Evolutionary conservation across 2,113 vertebrate species (phyloP), one percentile per base, ranked within the genome.

Genomic region (Tetrao urogallus): DNA sequence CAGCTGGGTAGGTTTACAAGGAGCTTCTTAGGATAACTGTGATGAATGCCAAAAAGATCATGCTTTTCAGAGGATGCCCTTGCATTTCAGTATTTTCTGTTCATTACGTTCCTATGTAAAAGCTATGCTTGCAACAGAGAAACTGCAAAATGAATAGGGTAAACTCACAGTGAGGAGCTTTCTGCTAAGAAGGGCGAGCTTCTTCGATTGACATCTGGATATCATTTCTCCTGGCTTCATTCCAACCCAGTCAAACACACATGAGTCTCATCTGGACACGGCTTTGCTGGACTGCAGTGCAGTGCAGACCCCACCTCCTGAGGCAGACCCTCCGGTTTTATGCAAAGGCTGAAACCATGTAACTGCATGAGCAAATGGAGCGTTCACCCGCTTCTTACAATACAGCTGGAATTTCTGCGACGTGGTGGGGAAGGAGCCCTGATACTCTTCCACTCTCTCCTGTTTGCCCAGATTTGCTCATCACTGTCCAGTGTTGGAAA

Each of bases 211-310:
- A n/a, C 8, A 1, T 91, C 2, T 42, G 40, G 61, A 0, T 4
- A 86, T 84, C 17, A 34, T 82, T 88, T 83, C 28, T 43, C 36
- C 47, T 82, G 79, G 88, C 92, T 84, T 82, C 75, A 40, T 71
- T 92, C 93, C 76, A 81, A 5, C 24, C 4, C 18, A 64, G 91
- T 25, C 85, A 78, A 82, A 67, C 8, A 0, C 77, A 91, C 70
- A 67, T 1, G 0, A 64, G 27, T 24, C 65, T 43, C 75, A 78
- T 64, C 57, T 76, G 25, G n/a, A 40, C 45, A 66, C 71, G 48
- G 75, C 47, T 92, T 48, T 58, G 57, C 45, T 2, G 1, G 14
- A 77, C 54, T n/a, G 28, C 0, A 0, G 52, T 2, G 3, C 52
- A 54, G 27, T 54, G 38, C 69, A 82, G 57, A 47, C 88, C 50